phyloP scores from a whole-genome alignment of 1,140 invertebrate species.

The Sarcophaga bullata region DNA sequence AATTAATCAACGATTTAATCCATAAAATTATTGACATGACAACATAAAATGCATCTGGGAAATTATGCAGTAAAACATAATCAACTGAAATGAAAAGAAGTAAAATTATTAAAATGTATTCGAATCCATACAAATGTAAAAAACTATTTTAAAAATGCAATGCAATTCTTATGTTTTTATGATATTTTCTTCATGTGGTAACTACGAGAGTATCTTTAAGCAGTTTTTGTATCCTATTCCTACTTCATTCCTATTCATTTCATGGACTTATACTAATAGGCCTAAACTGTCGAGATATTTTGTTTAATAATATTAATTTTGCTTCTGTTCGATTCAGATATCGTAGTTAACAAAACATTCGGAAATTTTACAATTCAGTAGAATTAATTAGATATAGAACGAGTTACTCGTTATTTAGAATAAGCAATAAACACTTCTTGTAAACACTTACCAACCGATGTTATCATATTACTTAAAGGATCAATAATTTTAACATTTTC shows the following conservation, averaged over 20 bases:
- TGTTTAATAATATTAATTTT: too few species aligned
- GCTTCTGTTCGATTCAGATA: too few species aligned
- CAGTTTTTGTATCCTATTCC: too few species aligned
- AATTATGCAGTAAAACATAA: slow-evolving; percentile 60
- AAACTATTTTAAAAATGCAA: background rate
- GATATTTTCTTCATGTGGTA: background rate
- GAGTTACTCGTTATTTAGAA: too few species aligned
- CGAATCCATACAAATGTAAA: background rate
- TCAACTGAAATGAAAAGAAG: slow-evolving; percentile 50
- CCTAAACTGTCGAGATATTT: too few species aligned
- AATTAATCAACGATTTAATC: slow-evolving; percentile 61
- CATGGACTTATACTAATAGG: too few species aligned
- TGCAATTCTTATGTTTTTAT: background rate
- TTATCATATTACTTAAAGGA: slow-evolving; percentile 54
- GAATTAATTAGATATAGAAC: too few species aligned
- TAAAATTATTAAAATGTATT: background rate
- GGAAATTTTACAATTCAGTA: too few species aligned
- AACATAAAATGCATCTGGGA: slow-evolving; percentile 62
- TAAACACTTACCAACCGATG: slow-evolving; percentile 52
- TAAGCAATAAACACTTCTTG: too few species aligned
- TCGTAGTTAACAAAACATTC: too few species aligned
- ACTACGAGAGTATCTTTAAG: too few species aligned
- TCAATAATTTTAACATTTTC: slow-evolving; percentile 54
- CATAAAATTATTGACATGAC: slow-evolving; percentile 59
- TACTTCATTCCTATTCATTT: too few species aligned